phyloP scores from a whole-genome alignment of 2,113 vertebrate species.

The Junco hyemalis region DNA sequence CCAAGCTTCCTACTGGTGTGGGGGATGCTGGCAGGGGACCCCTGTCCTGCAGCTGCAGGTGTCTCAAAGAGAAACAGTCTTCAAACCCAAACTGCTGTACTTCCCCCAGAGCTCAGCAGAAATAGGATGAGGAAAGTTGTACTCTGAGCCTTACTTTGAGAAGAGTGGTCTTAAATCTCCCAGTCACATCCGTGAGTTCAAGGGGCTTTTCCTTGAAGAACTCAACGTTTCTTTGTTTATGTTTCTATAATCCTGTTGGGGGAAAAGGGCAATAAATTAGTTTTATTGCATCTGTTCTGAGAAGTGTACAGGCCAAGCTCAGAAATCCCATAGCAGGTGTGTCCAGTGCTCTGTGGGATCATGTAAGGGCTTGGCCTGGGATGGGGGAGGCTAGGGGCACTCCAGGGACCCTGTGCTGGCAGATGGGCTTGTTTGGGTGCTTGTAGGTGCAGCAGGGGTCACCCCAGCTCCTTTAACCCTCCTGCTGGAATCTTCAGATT shows the following conservation, averaged over 20 bases:
- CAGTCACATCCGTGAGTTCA: not conserved
- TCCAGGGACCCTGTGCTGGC: not conserved
- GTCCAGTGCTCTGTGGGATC: not conserved
- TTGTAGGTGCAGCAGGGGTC: not conserved
- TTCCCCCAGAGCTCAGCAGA: not conserved
- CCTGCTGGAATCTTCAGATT: not conserved
- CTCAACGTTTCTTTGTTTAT: constrained; percentile 16
- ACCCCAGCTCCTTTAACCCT: not conserved
- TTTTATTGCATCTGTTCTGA: not conserved
- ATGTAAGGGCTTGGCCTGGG: accelerated
- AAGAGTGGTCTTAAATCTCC: not conserved
- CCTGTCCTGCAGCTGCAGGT: not conserved
- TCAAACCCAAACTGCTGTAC: not conserved
- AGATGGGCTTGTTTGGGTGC: not conserved
- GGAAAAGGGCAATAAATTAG: not conserved
- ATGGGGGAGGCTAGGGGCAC: not conserved
- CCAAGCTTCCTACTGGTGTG: not conserved
- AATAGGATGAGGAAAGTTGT: not conserved
- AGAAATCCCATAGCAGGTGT: not conserved
- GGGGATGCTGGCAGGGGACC: not conserved
- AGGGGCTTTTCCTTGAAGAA: not conserved
- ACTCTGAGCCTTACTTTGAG: not conserved
- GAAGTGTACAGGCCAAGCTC: not conserved
- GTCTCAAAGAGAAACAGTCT: not conserved
- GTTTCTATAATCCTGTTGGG: not conserved